Evolutionary conservation across 2,888 invertebrate genomes (phyloP), one percentile per base, ranked within the genome.

Genomic region (Leptinotarsa rubiginosa): DNA sequence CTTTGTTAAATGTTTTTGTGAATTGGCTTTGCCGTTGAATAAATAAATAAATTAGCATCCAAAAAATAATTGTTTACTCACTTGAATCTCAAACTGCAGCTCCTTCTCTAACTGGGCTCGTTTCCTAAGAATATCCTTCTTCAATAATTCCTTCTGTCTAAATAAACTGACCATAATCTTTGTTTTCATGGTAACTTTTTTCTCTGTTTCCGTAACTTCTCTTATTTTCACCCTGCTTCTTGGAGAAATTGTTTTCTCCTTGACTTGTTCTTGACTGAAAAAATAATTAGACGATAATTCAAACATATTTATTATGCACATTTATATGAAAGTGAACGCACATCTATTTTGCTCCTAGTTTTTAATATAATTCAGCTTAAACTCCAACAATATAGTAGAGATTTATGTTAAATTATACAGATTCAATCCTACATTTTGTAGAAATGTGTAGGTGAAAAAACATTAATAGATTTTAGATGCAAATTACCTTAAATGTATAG

Each of bases 61-160:
- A 16, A 22, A 73, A 59, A 64, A 69, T 18, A 49, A 4, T 64
- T 22, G 70, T 47, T 56, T 22, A 71, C 79, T 79, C 77, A 92
- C 93, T 92, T 96, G 96, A 85, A 98, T 97, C 86, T 97, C 96
- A 78, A 94, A 93, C 83, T 96, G 95, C 74, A 98, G 90, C 86
- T 96, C 96, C 83, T 96, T 95, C 85, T 97, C 97, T 72, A 98
- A 91, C 18, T 96, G 88, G 1, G 95, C 95, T 80, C 98, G 90
- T 86, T 97, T 97, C 84, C 96, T 94, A 77, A 97, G 91, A 79
- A 98, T 98, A 84, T 97, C 97, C 85, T 96, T 97, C 87, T 97
- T 97, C 66, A 98, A 91, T 81, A 94, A 89, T 87, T 97, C 97
- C 85, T 97, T 97, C 83, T 97, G 97, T 82, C 95, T 93, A 87